Percentiles rank a stretch among this genome's conserved stretches.
Conservation (phyloP, 2,888 invertebrate genomes). For the Monopis laevigella region DNA sequence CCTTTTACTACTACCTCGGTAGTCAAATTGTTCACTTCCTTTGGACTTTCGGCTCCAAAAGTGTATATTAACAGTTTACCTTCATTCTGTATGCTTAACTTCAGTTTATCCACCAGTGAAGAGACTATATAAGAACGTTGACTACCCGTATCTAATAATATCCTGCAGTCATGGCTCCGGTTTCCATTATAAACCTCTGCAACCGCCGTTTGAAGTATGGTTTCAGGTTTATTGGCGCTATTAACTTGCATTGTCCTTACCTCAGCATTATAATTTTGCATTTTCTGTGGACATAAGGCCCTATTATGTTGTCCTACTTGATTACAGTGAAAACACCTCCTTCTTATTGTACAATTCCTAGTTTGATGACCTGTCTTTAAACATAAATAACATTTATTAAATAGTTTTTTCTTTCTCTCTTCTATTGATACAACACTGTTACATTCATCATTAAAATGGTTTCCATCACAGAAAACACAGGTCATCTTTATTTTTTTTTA, state of each 20-base stretch:
- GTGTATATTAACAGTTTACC: background rate
- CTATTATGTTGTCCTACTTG: background rate
- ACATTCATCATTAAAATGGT: conserved; percentile 4
- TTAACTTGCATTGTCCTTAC: background rate
- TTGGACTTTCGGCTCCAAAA: conserved; percentile 1
- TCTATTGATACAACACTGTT: background rate
- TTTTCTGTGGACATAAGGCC: conserved; percentile 1
- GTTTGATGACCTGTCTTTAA: conserved; percentile 1
- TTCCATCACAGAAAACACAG: background rate
- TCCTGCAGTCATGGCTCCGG: background rate
- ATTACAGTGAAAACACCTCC: background rate
- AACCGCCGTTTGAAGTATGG: background rate
- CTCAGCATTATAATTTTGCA: background rate
- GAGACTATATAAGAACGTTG: background rate
- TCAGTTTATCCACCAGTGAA: background rate
- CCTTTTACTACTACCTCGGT: background rate
- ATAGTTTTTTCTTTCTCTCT: background rate
- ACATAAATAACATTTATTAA: background rate
- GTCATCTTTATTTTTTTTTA: background rate
- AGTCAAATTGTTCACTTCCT: background rate
- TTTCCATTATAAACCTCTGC: background rate
- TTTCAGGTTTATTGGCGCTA: too few relatives aligned
- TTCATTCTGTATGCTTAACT: background rate
- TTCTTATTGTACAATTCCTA: background rate
- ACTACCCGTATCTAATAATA: conserved; percentile 1